Evolutionary conservation across 2,797 vertebrate genomes (phyloP), one percentile per base, ranked within the genome.

Genomic region (Typhlichthys eigenmanni): DNA sequence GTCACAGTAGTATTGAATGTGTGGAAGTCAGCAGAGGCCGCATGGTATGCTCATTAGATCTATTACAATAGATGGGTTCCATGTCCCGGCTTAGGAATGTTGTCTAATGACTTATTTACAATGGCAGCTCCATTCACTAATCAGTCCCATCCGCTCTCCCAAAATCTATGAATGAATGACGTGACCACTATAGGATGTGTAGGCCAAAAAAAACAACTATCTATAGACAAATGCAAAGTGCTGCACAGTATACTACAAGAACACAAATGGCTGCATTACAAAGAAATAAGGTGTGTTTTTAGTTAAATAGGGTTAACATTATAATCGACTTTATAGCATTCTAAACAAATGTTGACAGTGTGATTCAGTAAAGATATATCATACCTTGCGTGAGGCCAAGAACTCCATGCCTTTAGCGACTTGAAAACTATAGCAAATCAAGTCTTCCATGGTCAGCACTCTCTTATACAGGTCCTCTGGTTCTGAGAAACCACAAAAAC

Each of bases 401-500:
- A 98, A 97, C 83, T 98, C 96, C 96, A 96, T 98, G 85, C 96
- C 96, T 89, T 97, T 97, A 61, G 95, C 94, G 63, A 97, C 95
- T 89, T 98, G 96, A 89, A 97, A 98, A 85, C 95, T 96, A 86
- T 98, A 98, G 89, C 94, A 97, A 71, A 98, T 96, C 75, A 98
- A 89, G 81, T 96, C 95, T 79, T 98, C 96, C 92, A 98, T 71
- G 6, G 94, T 96, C 85, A 98, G 85, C 60, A 95, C 89, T 74
- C 90, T 87, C 85, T 98, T 97, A 74, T 96, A 95, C 78, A 97
- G 90, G 84, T 97, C 95, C 76, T 98, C 95, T 17, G 92, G 82
- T 73, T 97, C 95, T 98, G 92, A 68, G 63, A 85, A 85, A 78
- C 56, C 56, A 81, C 82, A 88, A 73, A 47, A 54, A 71, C 29